Evolutionary conservation across 2,888 invertebrate genomes (phyloP).

Genomic region (Melipona bicolor): DNA sequence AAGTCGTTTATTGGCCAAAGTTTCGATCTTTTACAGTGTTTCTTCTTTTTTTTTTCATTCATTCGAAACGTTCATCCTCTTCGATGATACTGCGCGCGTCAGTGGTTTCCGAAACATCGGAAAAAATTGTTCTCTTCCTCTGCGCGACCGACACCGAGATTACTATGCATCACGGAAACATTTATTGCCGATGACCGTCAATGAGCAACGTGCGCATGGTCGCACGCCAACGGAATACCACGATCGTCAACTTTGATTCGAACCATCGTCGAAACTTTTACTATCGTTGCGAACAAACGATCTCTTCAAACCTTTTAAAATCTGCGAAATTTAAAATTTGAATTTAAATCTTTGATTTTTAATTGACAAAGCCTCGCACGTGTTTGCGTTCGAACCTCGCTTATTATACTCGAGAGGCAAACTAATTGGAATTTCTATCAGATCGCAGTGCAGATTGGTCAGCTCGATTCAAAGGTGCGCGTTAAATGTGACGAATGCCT

Average conservation of each 20-base stretch:
- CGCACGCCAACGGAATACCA: background rate
- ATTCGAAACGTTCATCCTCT: background rate
- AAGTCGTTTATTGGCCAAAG: background rate
- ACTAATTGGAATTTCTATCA: background rate
- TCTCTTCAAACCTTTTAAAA: too few relatives aligned
- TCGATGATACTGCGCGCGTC: slow-evolving; percentile 14
- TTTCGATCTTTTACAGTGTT: background rate
- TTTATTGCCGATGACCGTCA: slow-evolving; percentile 49
- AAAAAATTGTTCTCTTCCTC: slow-evolving; percentile 56
- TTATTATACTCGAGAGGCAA: background rate
- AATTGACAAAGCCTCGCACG: too few relatives aligned
- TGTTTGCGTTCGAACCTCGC: too few relatives aligned
- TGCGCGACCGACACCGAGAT: slow-evolving; percentile 35
- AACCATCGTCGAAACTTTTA: background rate
- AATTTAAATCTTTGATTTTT: too few relatives aligned
- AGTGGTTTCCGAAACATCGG: slow-evolving; percentile 48
- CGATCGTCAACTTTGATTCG: background rate
- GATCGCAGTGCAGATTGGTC: background rate
- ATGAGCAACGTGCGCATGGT: slow-evolving; percentile 18
- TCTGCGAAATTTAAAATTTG: too few relatives aligned
- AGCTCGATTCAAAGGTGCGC: background rate
- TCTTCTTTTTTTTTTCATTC: background rate
- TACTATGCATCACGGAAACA: slow-evolving; percentile 51
- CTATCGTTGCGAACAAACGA: too few relatives aligned
- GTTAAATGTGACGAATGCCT: background rate